Conservation (phyloP, 2,113 vertebrate species). For the Crotalus viridis region DNA sequence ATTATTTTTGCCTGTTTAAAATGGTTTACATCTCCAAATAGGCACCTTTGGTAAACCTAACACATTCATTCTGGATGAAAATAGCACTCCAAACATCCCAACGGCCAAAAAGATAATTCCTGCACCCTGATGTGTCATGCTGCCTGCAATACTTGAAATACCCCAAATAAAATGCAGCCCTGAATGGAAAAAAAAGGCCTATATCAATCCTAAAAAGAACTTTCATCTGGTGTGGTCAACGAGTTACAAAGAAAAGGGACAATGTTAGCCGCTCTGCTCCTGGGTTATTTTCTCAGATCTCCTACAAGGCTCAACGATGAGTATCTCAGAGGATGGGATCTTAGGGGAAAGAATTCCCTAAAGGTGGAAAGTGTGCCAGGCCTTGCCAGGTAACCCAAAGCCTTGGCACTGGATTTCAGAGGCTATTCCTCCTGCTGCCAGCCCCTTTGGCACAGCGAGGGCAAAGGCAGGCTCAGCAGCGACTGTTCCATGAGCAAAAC, state of each 20-base stretch:
- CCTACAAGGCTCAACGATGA: neutral
- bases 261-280: neutral
- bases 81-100: neutral
- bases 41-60: neutral
- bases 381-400: neutral
- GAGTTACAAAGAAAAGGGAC: neutral
- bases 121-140: neutral
- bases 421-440: neutral
- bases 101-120: neutral
- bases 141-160: neutral
- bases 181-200: neutral
- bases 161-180: neutral
- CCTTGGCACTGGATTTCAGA: neutral
- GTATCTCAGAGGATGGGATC: neutral
- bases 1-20: neutral
- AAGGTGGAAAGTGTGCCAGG: neutral
- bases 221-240: neutral
- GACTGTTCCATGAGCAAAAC: slow-evolving; percentile 26
- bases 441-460: neutral
- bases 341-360: neutral
- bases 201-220: neutral
- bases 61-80: neutral
- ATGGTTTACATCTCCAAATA: neutral
- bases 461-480: slow-evolving; percentile 38
- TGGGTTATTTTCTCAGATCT: neutral